These are phyloP conservation scores for Pyxicephalus adspersus DNA, from an alignment of 2,113 vertebrate species.

Conservation along the genomic window DNA sequence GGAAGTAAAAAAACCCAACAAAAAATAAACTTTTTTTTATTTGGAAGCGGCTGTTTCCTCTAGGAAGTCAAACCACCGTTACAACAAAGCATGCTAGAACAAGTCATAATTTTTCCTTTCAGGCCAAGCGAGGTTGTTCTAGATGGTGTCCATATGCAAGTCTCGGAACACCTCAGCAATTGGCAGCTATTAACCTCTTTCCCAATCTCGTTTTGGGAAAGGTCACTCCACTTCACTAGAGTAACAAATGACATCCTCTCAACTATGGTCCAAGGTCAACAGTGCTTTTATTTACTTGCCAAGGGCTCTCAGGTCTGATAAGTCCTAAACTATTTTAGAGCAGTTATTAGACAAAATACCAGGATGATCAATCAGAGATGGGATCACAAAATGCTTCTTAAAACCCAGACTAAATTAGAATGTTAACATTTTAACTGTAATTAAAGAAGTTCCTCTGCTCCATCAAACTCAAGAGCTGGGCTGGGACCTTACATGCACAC, in stretches of 20 bases:
- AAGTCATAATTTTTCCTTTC: constrained; percentile 52
- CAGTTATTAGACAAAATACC: constrained; percentile 33
- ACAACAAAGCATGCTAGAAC: constrained; percentile 27
- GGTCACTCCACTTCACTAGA: constrained; percentile 55
- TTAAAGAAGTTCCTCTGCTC: constrained; percentile 34
- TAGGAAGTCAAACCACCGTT: constrained; percentile 28
- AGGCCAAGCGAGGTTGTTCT: constrained; percentile 39
- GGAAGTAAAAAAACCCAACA: too few species aligned
- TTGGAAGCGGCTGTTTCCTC: constrained; percentile 30
- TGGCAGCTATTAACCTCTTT: constrained; percentile 58
- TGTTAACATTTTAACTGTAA: constrained; percentile 8
- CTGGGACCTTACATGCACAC: not conserved
- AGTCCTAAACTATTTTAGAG: constrained; percentile 34
- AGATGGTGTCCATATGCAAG: constrained; percentile 55
- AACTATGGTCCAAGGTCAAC: constrained; percentile 49
- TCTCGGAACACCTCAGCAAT: constrained; percentile 56
- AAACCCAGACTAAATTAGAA: constrained; percentile 43
- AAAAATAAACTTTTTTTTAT: not conserved
- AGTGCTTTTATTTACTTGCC: constrained; percentile 53
- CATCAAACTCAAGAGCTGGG: not conserved
- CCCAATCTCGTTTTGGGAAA: constrained; percentile 54
- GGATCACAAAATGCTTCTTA: constrained; percentile 35
- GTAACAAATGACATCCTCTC: constrained; percentile 58
- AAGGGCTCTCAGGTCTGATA: constrained; percentile 53
- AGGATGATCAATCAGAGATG: constrained; percentile 35